Base-by-base conservation (phyloP, 2,797 vertebrate species). In the Falco columbarius region DNA sequence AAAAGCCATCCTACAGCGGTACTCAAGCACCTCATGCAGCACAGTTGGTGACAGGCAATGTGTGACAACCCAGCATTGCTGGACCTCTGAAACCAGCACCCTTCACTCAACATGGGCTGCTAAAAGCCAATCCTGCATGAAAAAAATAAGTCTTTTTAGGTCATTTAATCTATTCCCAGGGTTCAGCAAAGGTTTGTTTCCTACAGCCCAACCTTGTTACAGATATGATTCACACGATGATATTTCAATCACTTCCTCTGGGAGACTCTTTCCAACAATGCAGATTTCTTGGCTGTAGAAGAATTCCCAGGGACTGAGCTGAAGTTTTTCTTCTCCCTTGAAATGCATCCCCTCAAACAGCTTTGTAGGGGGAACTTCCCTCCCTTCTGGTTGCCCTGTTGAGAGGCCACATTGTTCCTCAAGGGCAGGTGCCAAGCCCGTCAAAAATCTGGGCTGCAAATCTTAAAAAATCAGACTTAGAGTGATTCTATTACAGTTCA, bases 161-260 rank as follows among this genome's bases (percentile, higher is more conserved):
- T 89, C 76, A 63, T 75, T 89, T 92, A 49, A 80, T 34, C 80
- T 72, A 61, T 93, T 94, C 93, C 51, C 88, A 93, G 63, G 58
- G 62, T 67, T 81, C 88, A 91, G 58, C 85, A 91, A 86, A 93
- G 66, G 29, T 92, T 94, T 67, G 77, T 47, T 91, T 67, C 84
- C 89, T 93, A 55, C 46, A 72, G 26, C 30, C 36, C 87, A 85
- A 47, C 47, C 76, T 90, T 32, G 75, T 47, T 75, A 79, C 66
- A 94, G 91, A 93, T 66, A 73, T 80, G 73, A 97, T 95, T 91
- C 86, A 90, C 94, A 96, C 9, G 27, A 90, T 36, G 66, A 94
- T 95, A 94, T 96, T 97, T 96, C 97, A 92, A 97, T 88, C 95
- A 73, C 86, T 95, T 95, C 95, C 97, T 95, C 77, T 95, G 94